A percentile compares a stretch with the other conserved stretches of the same genome.
Conservation (phyloP, 1,140 invertebrate species). For the Bombyx mandarina region DNA sequence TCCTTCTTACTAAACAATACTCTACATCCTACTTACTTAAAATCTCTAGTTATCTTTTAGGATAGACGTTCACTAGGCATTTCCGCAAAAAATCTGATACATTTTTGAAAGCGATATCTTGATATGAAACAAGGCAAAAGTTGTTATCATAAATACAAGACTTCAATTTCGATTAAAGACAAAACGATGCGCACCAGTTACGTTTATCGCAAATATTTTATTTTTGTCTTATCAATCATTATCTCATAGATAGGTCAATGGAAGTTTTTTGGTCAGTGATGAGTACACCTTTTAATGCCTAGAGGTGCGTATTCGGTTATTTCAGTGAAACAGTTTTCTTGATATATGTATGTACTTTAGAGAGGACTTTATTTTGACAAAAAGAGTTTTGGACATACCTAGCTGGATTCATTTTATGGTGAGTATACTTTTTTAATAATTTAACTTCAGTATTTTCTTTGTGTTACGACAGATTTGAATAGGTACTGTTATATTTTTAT, state of each 20-base stretch:
- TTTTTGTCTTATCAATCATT: conserved; percentile 33
- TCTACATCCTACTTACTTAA: too few species aligned
- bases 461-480: too few species aligned
- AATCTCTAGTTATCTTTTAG: too few species aligned
- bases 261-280: conserved; percentile 24
- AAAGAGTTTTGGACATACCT: too few species aligned
- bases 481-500: too few species aligned
- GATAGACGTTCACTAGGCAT: too few species aligned
- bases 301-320: conserved; percentile 9
- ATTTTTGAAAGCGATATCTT: background rate
- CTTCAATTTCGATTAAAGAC: conserved; percentile 14
- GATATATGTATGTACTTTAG: background rate
- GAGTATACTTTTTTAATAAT: conserved; percentile 1
- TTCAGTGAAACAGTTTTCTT: conserved; percentile 6
- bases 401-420: conserved; percentile 3
- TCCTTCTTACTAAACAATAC: too few species aligned
- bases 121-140: background rate
- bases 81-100: too few species aligned
- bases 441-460: too few species aligned
- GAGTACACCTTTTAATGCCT: conserved; percentile 16
- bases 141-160: too few species aligned
- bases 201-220: conserved; percentile 27
- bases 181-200: conserved; percentile 10
- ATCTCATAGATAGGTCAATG: conserved; percentile 22
- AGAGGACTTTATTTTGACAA: background rate